Percentiles rank a stretch among this genome's conserved stretches.
Conservation (phyloP, 2,113 vertebrate species). For the Thalassarche chlororhynchos region DNA sequence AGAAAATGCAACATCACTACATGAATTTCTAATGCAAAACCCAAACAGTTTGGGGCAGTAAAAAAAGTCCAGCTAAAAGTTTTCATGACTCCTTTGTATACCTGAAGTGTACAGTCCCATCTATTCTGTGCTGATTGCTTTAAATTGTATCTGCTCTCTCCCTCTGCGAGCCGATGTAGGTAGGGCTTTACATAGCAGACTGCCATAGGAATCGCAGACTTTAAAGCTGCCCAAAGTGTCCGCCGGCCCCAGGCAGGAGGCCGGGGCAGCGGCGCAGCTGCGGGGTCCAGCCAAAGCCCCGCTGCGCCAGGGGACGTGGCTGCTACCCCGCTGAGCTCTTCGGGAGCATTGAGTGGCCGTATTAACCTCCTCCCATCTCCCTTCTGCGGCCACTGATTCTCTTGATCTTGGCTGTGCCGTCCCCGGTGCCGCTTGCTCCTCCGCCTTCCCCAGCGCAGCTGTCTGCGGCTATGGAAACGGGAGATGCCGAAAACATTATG, state of each 20-base stretch:
- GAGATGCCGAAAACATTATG: neutral
- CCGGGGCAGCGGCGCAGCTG: neutral
- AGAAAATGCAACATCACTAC: fast-evolving
- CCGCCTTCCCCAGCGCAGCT: neutral
- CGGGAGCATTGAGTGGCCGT: neutral
- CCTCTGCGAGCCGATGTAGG: neutral
- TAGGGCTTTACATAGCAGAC: neutral
- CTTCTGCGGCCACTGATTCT: neutral
- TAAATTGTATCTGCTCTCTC: neutral
- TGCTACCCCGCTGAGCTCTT: neutral
- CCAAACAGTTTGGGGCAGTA: neutral
- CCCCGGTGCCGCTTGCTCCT: neutral
- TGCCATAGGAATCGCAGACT: neutral
- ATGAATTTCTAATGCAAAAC: neutral
- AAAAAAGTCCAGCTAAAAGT: neutral
- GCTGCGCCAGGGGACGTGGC: neutral
- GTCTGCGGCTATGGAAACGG: neutral
- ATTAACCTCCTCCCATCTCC: neutral
- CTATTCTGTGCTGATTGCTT: neutral
- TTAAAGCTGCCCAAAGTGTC: neutral
- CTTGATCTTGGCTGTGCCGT: neutral
- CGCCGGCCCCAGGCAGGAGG: neutral
- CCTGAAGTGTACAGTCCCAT: too few species aligned
- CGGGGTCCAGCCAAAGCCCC: neutral
- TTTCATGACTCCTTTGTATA: neutral